These are phyloP conservation scores for Nasua narica DNA, from an alignment of 2,797 vertebrate species.

Conservation along the genomic window DNA sequence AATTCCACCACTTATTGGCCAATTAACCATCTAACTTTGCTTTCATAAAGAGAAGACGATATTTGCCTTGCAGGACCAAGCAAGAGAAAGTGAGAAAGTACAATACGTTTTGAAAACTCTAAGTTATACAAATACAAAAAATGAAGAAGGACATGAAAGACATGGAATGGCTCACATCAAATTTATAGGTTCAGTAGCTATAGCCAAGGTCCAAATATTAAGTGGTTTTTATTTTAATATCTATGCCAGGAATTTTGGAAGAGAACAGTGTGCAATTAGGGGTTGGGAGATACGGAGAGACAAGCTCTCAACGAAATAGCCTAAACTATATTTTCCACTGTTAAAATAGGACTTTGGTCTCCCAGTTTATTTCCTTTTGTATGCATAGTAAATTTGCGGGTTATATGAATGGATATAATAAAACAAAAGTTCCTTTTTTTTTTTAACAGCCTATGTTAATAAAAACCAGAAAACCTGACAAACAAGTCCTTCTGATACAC, in stretches of 20 bases:
- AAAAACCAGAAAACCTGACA: constrained; percentile 42
- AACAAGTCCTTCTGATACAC: constrained; percentile 11
- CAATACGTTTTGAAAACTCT: constrained; percentile 10
- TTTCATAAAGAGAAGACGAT: not conserved
- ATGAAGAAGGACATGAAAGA: not conserved
- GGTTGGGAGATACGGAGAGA: not conserved
- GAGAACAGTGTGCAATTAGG: not conserved
- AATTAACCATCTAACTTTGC: not conserved
- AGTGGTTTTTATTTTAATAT: not conserved
- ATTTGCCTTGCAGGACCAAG: not conserved
- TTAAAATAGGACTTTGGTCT: constrained; percentile 26
- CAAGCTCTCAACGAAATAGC: not conserved
- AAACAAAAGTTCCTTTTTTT: not conserved
- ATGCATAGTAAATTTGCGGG: not conserved
- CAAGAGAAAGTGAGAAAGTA: not conserved
- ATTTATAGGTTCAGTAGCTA: not conserved
- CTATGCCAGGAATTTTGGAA: not conserved
- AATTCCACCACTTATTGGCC: not conserved
- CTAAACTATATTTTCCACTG: constrained; percentile 21
- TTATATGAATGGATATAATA: not conserved
- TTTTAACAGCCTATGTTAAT: not conserved
- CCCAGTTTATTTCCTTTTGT: constrained; percentile 1
- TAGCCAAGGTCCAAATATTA: not conserved
- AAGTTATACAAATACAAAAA: not conserved
- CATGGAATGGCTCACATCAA: not conserved